These are phyloP conservation scores for Drosophila tsacasi DNA, from an alignment of 1,140 invertebrate species.

Conservation along the genomic window DNA sequence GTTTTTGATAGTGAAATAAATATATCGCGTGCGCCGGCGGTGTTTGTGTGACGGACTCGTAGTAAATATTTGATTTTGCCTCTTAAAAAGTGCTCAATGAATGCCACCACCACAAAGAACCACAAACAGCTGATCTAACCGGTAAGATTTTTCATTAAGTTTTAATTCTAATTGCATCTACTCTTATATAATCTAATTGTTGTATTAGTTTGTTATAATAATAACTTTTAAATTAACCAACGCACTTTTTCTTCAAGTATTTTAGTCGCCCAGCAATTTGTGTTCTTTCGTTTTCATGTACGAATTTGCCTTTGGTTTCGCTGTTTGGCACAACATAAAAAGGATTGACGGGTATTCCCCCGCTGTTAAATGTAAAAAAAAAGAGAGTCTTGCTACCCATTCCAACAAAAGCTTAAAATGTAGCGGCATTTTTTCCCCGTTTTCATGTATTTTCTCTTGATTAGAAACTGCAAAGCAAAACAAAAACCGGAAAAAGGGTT, in stretches of 20 bases:
- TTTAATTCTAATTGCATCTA: too few species aligned
- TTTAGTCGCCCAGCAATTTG: conserved; percentile 4
- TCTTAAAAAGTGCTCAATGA: conserved; percentile 37
- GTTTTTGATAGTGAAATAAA: conserved; percentile 22
- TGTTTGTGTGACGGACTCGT: conserved; percentile 24
- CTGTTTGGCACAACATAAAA: conserved; percentile 44
- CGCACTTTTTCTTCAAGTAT: background rate
- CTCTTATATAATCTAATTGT: too few species aligned
- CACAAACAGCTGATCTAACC: conserved; percentile 51
- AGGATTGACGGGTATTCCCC: conserved; percentile 34
- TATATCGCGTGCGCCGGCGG: conserved; percentile 18
- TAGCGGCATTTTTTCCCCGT: conserved; percentile 51
- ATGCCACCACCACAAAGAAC: background rate
- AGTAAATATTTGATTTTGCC: conserved; percentile 52
- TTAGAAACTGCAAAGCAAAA: conserved; percentile 82
- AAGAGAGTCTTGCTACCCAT: conserved; percentile 35
- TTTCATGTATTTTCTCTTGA: conserved; percentile 75
- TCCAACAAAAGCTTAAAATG: conserved; percentile 27
- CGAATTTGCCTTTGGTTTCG: conserved; percentile 18
- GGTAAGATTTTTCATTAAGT: background rate
- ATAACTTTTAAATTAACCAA: too few species aligned
- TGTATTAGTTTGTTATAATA: too few species aligned
- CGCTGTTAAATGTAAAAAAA: conserved; percentile 56
- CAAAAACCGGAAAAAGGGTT: conserved; percentile 83
- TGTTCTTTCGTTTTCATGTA: background rate